phyloP scores from a whole-genome alignment of 2,113 vertebrate species.

The Megaceryle torquata region DNA sequence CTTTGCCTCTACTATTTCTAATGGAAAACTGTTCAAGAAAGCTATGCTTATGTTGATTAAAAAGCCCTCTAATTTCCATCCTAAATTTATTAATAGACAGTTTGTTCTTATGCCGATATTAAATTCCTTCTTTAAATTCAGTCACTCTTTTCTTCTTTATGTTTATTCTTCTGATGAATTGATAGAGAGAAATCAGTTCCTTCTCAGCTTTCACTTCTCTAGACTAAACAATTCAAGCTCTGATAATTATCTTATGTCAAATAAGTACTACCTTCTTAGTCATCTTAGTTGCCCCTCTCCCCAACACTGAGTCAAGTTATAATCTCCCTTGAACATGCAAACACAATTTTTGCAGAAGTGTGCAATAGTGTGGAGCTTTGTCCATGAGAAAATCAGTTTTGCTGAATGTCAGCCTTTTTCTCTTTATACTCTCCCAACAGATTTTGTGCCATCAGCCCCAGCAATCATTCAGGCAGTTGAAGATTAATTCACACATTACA shows the following conservation, averaged over 20 bases:
- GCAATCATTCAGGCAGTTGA: not conserved
- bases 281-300: not conserved
- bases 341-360: not conserved
- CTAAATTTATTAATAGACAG: not conserved
- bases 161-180: not conserved
- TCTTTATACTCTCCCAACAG: not conserved
- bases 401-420: not conserved
- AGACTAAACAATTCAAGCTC: not conserved
- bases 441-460: not conserved
- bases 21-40: not conserved
- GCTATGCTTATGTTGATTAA: not conserved
- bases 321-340: not conserved
- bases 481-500: not conserved
- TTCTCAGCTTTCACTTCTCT: not conserved
- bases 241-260: not conserved
- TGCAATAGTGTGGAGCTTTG: not conserved
- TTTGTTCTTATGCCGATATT: not conserved
- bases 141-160: not conserved
- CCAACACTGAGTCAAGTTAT: accelerated
- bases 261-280: not conserved
- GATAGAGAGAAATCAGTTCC: not conserved
- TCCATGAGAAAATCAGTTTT: not conserved
- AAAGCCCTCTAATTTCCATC: not conserved
- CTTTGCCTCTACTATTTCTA: not conserved
- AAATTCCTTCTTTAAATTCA: not conserved